phyloP scores from a whole-genome alignment of 2,113 vertebrate genomes.

The Lycaon pictus region DNA sequence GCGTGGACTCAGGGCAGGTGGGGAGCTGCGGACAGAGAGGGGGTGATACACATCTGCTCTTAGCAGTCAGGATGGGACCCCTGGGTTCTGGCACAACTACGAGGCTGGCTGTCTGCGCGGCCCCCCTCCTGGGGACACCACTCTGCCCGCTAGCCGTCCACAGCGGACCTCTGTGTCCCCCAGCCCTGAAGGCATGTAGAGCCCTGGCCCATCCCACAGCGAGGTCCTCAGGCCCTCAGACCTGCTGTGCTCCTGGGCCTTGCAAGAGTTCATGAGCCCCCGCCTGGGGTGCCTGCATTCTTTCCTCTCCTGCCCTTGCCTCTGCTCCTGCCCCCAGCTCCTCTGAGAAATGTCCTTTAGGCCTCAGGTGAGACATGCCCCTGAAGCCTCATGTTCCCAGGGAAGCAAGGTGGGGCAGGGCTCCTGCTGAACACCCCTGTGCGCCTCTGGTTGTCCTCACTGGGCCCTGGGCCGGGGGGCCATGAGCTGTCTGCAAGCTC shows the following conservation, averaged over 20 bases:
- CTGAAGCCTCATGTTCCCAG: not conserved
- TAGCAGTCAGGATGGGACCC: not conserved
- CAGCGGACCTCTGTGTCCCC: accelerated
- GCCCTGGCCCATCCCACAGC: accelerated
- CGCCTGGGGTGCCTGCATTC: not conserved
- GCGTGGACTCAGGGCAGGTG: accelerated
- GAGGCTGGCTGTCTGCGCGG: accelerated
- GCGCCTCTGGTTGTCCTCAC: not conserved
- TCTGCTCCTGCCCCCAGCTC: accelerated
- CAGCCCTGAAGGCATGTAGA: accelerated
- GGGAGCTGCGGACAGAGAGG: accelerated
- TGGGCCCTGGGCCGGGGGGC: not conserved
- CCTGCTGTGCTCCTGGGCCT: accelerated
- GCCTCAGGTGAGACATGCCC: not conserved
- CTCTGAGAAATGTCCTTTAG: not conserved
- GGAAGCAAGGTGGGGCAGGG: accelerated
- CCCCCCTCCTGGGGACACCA: too few species aligned
- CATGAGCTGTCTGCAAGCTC: accelerated
- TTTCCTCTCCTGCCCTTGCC: too few species aligned
- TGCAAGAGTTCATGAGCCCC: not conserved
- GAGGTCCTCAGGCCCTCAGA: not conserved
- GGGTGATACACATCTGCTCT: accelerated
- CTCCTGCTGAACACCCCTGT: accelerated
- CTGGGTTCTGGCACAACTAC: not conserved
- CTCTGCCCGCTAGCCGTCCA: not conserved